A percentile compares a stretch with the other conserved stretches of the same genome.
Conservation (phyloP, 2,888 invertebrate genomes). For the Germaria angustata region DNA sequence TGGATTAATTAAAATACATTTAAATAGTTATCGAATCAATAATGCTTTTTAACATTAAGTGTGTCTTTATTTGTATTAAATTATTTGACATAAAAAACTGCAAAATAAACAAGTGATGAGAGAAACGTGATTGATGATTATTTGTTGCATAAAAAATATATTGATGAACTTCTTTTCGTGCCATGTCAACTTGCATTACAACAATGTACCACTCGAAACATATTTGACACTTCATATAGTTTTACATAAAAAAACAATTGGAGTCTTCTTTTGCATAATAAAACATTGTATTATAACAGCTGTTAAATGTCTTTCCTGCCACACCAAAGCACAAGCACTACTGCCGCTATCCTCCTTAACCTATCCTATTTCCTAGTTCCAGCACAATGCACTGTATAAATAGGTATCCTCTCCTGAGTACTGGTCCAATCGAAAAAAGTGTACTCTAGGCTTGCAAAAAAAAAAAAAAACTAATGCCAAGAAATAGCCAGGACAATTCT, state of each 20-base stretch:
- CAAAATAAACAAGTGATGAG: neutral
- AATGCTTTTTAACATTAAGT: neutral
- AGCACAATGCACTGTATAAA: no score
- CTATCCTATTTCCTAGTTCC: no score
- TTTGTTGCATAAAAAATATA: neutral
- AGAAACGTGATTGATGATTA: conserved; percentile 16
- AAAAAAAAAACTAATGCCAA: no score
- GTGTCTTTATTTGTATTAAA: conserved; percentile 6
- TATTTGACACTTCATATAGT: neutral
- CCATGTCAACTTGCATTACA: neutral
- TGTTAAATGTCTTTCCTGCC: no score
- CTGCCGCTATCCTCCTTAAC: no score
- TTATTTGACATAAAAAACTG: conserved; percentile 15
- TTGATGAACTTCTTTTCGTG: neutral
- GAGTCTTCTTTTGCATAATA: neutral
- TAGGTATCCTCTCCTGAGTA: no score
- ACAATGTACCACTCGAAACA: no score
- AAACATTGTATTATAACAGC: neutral
- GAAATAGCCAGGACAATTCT: no score
- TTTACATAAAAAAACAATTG: neutral
- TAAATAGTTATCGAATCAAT: neutral
- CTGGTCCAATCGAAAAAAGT: no score
- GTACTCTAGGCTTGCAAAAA: no score
- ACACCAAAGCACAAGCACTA: no score
- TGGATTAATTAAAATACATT: neutral